Conservation (phyloP, 2,888 invertebrate genomes). For the Spilarctia lutea region DNA sequence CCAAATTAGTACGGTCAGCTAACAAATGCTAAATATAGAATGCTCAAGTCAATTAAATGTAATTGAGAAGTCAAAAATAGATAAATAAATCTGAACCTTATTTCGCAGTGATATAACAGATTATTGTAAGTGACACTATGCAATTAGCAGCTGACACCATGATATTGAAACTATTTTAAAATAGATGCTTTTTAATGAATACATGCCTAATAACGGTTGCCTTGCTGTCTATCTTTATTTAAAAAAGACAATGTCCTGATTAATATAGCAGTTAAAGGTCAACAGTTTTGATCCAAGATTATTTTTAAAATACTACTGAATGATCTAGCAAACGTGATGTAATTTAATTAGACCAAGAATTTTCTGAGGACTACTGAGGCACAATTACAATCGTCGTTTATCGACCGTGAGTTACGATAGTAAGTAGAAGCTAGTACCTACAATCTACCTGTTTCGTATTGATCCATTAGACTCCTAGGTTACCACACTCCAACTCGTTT, state of each 20-base stretch:
- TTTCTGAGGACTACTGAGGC: not conserved
- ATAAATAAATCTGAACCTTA: conserved; percentile 36
- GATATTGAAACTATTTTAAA: conserved; percentile 40
- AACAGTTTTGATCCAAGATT: not conserved
- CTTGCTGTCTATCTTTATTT: conserved; percentile 35
- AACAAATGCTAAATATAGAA: conserved; percentile 44
- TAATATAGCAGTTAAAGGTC: conserved; percentile 17
- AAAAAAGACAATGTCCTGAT: conserved; percentile 35
- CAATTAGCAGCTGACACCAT: conserved; percentile 56
- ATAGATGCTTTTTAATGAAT: conserved; percentile 39
- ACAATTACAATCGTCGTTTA: conserved; percentile 39
- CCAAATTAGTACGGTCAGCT: conserved; percentile 13
- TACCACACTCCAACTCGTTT: conserved; percentile 26
- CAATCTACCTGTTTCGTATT: conserved; percentile 48
- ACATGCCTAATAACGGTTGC: conserved; percentile 31
- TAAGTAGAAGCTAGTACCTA: conserved; percentile 38
- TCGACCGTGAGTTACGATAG: conserved; percentile 45
- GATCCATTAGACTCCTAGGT: conserved; percentile 51
- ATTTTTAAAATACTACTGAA: not conserved
- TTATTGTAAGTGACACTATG: conserved; percentile 27
- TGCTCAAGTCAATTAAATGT: conserved; percentile 35
- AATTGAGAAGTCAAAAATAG: conserved; percentile 35
- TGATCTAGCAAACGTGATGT: not conserved
- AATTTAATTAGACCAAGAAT: not conserved
- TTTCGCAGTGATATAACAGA: conserved; percentile 25